phyloP scores from a whole-genome alignment of 2,797 vertebrate species.

The Xenentodon cancila region DNA sequence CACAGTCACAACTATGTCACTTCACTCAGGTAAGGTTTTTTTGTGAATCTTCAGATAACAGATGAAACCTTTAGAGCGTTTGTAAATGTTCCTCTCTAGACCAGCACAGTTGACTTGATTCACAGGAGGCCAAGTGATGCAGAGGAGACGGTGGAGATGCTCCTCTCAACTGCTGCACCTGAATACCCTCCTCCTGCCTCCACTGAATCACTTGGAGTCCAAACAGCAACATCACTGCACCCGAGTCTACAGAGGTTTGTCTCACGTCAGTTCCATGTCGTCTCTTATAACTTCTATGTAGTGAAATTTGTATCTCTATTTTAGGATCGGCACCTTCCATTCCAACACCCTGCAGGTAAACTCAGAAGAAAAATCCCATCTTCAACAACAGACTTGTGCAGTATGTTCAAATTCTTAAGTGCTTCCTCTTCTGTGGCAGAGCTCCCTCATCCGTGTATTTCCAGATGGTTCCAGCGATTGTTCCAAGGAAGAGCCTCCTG shows the following conservation, averaged over 20 bases:
- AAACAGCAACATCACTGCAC: conserved; percentile 29
- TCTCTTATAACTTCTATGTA: not conserved
- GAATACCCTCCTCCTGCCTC: conserved; percentile 38
- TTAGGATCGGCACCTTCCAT: conserved; percentile 49
- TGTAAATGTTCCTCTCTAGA: not conserved
- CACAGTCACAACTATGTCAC: not conserved
- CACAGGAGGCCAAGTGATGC: conserved; percentile 18
- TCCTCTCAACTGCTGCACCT: conserved; percentile 54
- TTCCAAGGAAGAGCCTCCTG: conserved; percentile 39
- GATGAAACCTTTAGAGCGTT: not conserved
- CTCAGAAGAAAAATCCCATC: not conserved
- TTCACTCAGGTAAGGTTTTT: conserved; percentile 44
- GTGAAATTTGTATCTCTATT: conserved; percentile 22
- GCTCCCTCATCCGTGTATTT: conserved; percentile 27
- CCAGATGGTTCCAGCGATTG: conserved; percentile 51
- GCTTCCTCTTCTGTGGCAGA: conserved; percentile 40
- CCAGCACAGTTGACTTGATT: not conserved
- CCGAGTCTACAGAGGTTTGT: conserved; percentile 49
- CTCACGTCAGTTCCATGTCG: not conserved
- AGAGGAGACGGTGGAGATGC: conserved; percentile 19
- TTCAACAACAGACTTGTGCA: too few relatives aligned
- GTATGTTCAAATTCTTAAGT: not conserved
- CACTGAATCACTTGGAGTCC: conserved; percentile 18
- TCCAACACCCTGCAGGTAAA: conserved; percentile 49
- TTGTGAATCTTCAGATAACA: not conserved